These are phyloP conservation scores for Synodontis membranacea DNA, from an alignment of 2,113 vertebrate genomes.

Conservation along the genomic window DNA sequence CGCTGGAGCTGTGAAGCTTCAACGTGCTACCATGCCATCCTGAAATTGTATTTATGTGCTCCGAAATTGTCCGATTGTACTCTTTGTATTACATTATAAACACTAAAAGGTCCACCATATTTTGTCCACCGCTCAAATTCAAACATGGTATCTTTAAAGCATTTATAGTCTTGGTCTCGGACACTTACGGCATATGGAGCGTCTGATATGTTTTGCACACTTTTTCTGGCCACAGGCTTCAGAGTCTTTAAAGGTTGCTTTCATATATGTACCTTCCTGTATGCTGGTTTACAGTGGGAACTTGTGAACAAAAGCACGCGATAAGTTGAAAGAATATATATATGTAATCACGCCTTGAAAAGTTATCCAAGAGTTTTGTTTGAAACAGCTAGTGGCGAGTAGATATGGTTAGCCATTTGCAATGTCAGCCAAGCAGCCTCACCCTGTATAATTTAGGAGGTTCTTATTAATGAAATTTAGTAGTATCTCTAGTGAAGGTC, in stretches of 20 bases:
- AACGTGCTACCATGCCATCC: not conserved
- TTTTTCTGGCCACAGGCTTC: not conserved
- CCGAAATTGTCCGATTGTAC: not conserved
- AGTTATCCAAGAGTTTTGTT: not conserved
- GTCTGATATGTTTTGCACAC: not conserved
- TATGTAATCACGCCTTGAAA: not conserved
- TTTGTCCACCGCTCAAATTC: not conserved
- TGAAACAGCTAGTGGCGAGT: not conserved
- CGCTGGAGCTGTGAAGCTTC: not conserved
- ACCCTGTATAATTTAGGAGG: not conserved
- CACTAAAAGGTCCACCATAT: not conserved
- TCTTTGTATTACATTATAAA: not conserved
- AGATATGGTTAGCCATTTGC: not conserved
- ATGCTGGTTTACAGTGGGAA: not conserved
- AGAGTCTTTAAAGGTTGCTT: not conserved
- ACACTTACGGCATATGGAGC: not conserved
- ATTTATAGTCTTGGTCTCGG: not conserved
- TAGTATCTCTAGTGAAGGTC: not conserved
- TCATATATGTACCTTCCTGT: not conserved
- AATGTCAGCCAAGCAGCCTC: not conserved
- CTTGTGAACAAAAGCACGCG: not conserved
- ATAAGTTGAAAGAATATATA: not conserved
- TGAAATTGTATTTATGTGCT: not conserved
- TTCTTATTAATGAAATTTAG: not conserved
- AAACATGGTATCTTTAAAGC: too few species aligned